Evolutionary conservation across 2,113 vertebrate genomes (phyloP), one percentile per base, ranked within the genome.

Genomic region (Crotalus tigris): DNA sequence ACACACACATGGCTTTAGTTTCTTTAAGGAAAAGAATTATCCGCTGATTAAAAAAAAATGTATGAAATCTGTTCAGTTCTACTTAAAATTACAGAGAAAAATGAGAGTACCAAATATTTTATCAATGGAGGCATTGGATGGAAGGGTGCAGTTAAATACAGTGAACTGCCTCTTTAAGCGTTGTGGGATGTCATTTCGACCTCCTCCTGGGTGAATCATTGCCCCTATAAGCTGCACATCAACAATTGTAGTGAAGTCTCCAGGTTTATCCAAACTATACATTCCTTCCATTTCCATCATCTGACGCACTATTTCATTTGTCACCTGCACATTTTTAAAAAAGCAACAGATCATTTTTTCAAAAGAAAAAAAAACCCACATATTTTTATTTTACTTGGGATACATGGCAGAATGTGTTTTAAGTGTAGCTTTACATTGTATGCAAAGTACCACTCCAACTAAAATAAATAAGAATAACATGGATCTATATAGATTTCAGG

Each of bases 281-380:
- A 98, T 98, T 46, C 98, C 98, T 95, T 97, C 96, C 98, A 98
- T 98, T 92, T 98, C 98, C 97, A 98, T 98, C 98, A 98, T 98
- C 85, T 98, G 98, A 59, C 98, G 97, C 39, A 98, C 98, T 4
- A 98, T 98, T 97, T 98, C 98, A 46, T 98, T 98, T n/a, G 98
- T 98, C 90, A 98, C 95, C 98, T 98, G 94, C 75, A 97, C 91
- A 44, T 93, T 94, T 90, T 59, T 93, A 10, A 87, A 91, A 93
- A 0, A 58, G 55, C 29, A 23, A 90, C 29, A 94, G 92, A 94
- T 94, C 49, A 93, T 85, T 90, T 59, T n/a, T 51, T 69, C 46
- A 88, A 57, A 90, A 26, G 90, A 90, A 93, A 93, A 1, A 93
- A 10, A 91, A 3, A 39, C 4, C 26, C 1, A 13, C 2, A 33